These are phyloP conservation scores for Eulacestoma nigropectus DNA, from an alignment of 2,113 vertebrate genomes.

Conservation along the genomic window DNA sequence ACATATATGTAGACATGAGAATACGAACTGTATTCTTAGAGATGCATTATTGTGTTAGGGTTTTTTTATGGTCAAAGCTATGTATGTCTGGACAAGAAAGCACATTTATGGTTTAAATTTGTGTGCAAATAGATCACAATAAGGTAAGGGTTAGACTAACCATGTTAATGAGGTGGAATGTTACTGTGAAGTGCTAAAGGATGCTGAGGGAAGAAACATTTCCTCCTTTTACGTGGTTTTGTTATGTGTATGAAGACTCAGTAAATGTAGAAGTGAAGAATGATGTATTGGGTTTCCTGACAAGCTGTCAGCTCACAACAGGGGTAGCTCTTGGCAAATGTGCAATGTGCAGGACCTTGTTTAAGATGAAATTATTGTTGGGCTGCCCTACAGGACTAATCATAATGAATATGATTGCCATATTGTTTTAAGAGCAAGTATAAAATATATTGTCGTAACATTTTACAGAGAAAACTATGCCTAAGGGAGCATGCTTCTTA, in stretches of 20 bases:
- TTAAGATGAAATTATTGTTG: neutral
- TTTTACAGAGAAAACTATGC: neutral
- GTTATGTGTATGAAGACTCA: neutral
- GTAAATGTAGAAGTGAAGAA: neutral
- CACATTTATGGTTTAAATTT: neutral
- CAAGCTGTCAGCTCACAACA: neutral
- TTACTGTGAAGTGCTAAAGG: neutral
- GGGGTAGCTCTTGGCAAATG: neutral
- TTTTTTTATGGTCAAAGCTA: neutral
- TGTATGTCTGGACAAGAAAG: neutral
- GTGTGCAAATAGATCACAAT: neutral
- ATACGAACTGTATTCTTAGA: neutral
- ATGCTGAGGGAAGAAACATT: neutral
- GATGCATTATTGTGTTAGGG: neutral
- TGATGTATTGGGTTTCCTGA: neutral
- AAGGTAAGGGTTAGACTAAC: neutral
- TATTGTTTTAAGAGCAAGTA: neutral
- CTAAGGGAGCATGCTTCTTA: neutral
- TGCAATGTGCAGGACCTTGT: neutral
- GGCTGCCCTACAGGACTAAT: neutral
- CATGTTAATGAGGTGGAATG: neutral
- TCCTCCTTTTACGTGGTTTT: neutral
- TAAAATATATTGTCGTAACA: neutral
- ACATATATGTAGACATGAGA: neutral
- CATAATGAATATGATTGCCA: neutral